These are phyloP conservation scores for Macrobrachium rosenbergii DNA, from an alignment of 1,140 invertebrate genomes.

Conservation along the genomic window DNA sequence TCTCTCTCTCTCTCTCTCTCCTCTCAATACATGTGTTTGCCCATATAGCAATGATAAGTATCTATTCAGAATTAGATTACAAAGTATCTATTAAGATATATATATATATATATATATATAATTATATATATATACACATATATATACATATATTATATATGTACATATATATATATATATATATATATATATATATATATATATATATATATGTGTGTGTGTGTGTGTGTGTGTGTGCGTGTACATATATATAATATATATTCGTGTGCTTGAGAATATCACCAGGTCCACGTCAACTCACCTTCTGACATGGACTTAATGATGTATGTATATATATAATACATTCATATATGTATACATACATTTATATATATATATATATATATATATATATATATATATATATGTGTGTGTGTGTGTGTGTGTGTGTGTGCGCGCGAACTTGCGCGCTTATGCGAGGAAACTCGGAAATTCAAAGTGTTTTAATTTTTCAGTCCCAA, in stretches of 20 bases:
- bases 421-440: not conserved
- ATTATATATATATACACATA: not conserved
- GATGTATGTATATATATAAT: not conserved
- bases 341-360: not conserved
- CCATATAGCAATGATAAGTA: no score
- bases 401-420: not conserved
- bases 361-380: not conserved
- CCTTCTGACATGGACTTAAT: no score
- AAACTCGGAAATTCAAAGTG: no score
- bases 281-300: no score
- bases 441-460: no score
- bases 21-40: not conserved
- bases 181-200: not conserved
- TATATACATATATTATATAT: no score
- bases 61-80: no score
- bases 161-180: not conserved
- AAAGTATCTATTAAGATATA: no score
- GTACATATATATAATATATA: not conserved
- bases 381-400: not conserved
- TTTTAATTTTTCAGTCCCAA: no score
- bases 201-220: not conserved
- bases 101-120: slow-evolving; percentile 17
- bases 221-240: not conserved
- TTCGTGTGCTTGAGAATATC: no score
- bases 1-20: not conserved